Base-by-base conservation (phyloP, 1,140 invertebrate genomes). In the Drosophila biarmipes region DNA sequence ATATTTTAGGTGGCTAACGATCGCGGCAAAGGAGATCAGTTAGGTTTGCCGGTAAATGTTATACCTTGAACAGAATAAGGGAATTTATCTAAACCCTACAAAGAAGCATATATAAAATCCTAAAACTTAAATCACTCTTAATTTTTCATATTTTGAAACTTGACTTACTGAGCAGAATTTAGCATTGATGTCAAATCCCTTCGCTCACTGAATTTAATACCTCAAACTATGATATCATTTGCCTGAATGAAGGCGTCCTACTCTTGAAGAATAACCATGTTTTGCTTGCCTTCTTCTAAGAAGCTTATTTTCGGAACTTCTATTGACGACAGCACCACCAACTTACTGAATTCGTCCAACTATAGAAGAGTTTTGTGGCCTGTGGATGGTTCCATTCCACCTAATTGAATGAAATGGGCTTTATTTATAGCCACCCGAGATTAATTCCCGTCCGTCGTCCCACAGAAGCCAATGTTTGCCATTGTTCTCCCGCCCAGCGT, bases 341-440 rank as follows among this genome's bases (percentile, higher is more conserved):
- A 57, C 15, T 17, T 21, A 37, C 19, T 17, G 48, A 51, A 34
- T 51, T 29, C 15, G 14, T 61, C 10, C 15, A 46, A 46, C 40
- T 24, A 45, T 46, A 11, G 15, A 48, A 21, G 11, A 64, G 29
- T 38, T 49, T 59, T 29, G n/a, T 31, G 34, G 6, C 14, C 46
- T 45, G n/a, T 46, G 38, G 40, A 17, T 27, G 49, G 17, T 24
- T 62, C 62, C 58, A 67, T 64, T 51, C 59, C 62, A 43, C 19
- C 63, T 64, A 67, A 69, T 69, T 69, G 66, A 68, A 69, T 68
- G 37, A 55, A 46, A 69, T 27, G 48, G 17, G 48, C 42, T 55
- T 68, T 69, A 69, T 68, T 68, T 69, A 55, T 68, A 19, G 66
- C 17, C 66, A 34, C 21, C 40, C 31, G 66, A 64, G 57, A 69